phyloP scores from a whole-genome alignment of 1,140 invertebrate genomes.

The Eumeta japonica region DNA sequence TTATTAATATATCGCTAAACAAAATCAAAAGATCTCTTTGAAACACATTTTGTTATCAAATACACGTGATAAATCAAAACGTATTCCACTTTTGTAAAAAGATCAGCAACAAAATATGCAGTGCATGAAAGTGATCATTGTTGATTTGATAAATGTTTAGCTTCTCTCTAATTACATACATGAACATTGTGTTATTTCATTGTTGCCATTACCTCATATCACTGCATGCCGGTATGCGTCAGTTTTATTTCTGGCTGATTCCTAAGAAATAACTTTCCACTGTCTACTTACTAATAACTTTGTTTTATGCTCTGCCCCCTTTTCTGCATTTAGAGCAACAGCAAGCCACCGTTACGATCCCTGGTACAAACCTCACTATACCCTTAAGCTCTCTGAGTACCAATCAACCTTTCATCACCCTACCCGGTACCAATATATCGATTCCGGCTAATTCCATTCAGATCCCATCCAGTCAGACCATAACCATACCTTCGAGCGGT shows the following conservation, averaged over 20 bases:
- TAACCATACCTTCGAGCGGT: constrained; percentile 29
- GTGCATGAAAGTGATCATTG: background rate
- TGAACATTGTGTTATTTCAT: background rate
- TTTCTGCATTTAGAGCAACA: constrained; percentile 37
- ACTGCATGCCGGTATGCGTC: background rate
- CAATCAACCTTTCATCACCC: constrained; percentile 45
- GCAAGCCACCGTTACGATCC: constrained; percentile 58
- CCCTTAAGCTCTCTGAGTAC: constrained; percentile 44
- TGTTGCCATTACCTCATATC: background rate
- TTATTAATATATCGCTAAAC: too few relatives aligned
- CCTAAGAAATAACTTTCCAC: constrained; percentile 8
- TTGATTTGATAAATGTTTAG: background rate
- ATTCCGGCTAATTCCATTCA: constrained; percentile 35
- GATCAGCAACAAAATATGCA: background rate
- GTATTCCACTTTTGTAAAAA: background rate
- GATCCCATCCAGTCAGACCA: constrained; percentile 9
- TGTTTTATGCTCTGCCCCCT: constrained; percentile 30
- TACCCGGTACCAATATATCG: constrained; percentile 55
- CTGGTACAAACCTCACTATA: constrained; percentile 62
- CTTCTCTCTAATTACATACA: background rate
- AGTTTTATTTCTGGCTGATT: background rate
- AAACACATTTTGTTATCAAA: background rate
- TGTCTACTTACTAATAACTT: constrained; percentile 36
- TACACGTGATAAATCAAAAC: background rate
- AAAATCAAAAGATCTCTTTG: too few relatives aligned